Percentiles rank a stretch among this genome's conserved stretches.
Evolutionary conservation across 1,140 invertebrate species (phyloP).

Genomic region (Euura saliciscinereae): DNA sequence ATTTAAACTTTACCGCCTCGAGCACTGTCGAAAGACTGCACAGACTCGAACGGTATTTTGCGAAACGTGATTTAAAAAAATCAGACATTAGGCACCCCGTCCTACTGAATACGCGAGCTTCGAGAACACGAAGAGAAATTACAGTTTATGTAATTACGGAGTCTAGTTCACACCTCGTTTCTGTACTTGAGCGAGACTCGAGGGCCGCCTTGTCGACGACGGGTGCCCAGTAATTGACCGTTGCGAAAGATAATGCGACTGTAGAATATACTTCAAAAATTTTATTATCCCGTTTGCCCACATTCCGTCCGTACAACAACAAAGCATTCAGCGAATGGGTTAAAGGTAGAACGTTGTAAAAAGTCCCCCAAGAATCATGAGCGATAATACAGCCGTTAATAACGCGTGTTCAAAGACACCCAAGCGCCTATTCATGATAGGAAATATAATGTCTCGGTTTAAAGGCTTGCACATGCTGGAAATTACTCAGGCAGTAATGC

Average conservation of each 20-base stretch:
- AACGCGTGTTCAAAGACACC: background rate
- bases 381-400: background rate
- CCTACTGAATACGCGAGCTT: too few species aligned
- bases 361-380: background rate
- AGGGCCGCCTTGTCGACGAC: background rate
- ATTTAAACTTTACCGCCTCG: too few species aligned
- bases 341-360: background rate
- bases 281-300: background rate
- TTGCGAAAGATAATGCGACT: background rate
- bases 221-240: background rate
- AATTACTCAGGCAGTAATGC: too few species aligned
- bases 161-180: too few species aligned
- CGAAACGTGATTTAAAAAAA: too few species aligned
- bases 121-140: too few species aligned
- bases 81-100: too few species aligned
- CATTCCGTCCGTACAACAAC: background rate
- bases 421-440: background rate
- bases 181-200: background rate
- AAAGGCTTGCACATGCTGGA: too few species aligned
- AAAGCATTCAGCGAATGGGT: background rate
- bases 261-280: background rate
- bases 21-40: too few species aligned
- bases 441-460: background rate
- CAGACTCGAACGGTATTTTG: too few species aligned
- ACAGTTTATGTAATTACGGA: too few species aligned